phyloP scores from a whole-genome alignment of 2,113 vertebrate species.

The Lynx canadensis region DNA sequence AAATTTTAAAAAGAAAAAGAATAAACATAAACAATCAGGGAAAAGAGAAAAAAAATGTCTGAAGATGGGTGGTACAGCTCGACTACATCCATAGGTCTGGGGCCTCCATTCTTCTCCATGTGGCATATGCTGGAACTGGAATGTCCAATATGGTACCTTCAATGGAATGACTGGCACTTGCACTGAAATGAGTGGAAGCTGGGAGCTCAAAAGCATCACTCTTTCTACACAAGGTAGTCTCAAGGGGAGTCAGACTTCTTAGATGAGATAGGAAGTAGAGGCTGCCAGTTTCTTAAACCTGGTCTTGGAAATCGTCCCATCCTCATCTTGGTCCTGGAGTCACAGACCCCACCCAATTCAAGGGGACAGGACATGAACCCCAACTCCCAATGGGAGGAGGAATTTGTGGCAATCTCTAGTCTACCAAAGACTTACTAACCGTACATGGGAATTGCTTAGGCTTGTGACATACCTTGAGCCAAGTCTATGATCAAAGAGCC shows the following conservation, averaged over 20 bases:
- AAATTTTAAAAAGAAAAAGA: not conserved
- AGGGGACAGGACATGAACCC: not conserved
- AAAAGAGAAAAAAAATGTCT: not conserved
- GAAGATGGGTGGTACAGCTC: not conserved
- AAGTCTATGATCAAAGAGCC: not conserved
- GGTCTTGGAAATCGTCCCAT: not conserved
- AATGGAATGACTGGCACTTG: not conserved
- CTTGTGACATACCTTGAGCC: not conserved
- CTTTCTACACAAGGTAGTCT: not conserved
- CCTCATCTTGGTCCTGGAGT: not conserved
- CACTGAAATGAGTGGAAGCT: not conserved
- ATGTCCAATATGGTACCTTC: not conserved
- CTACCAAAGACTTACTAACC: not conserved
- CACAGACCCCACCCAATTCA: not conserved
- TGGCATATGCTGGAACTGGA: not conserved
- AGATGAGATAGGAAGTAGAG: not conserved
- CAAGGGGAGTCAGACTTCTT: not conserved
- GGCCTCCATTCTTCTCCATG: not conserved
- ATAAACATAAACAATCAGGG: not conserved
- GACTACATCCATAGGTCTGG: too few relatives aligned
- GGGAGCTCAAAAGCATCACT: not conserved
- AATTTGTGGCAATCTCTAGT: not conserved
- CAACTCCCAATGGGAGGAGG: not conserved
- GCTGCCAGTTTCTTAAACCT: not conserved
- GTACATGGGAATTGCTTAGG: not conserved